Conservation (phyloP, 2,113 vertebrate genomes). For the Camelus bactrianus region DNA sequence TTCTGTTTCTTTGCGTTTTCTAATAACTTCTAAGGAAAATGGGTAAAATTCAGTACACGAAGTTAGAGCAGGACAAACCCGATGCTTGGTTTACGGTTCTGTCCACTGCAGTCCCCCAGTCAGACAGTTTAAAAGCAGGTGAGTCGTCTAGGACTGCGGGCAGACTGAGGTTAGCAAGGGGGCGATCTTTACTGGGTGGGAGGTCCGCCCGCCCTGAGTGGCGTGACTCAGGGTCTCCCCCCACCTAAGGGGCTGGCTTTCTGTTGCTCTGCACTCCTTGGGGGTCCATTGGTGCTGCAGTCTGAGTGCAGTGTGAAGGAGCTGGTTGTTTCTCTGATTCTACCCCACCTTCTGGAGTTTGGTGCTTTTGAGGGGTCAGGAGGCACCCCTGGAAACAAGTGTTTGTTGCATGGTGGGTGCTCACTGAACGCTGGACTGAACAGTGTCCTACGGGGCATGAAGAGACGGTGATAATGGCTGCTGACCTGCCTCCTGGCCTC, state of each 20-base stretch:
- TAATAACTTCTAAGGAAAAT: neutral
- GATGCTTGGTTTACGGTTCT: neutral
- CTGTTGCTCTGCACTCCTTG: neutral
- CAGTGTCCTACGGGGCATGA: accelerated
- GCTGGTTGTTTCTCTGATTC: neutral
- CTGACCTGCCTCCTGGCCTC: neutral
- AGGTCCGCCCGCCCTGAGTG: neutral
- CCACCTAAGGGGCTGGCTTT: neutral
- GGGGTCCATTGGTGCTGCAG: accelerated
- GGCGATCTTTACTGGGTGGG: neutral
- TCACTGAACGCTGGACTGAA: neutral
- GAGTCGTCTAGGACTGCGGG: neutral
- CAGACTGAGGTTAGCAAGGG: accelerated
- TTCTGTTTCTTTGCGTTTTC: neutral
- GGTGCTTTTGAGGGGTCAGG: neutral
- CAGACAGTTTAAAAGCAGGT: no score
- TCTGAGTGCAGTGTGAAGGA: neutral
- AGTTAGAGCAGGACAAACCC: neutral
- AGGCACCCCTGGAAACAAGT: neutral
- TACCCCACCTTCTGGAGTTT: accelerated
- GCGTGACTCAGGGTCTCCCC: no score
- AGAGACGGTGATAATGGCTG: accelerated
- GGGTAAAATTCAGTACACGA: accelerated
- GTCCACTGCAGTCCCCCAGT: accelerated
- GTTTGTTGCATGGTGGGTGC: neutral